phyloP scores from a whole-genome alignment of 2,113 vertebrate species.

The Callopanchax toddi region DNA sequence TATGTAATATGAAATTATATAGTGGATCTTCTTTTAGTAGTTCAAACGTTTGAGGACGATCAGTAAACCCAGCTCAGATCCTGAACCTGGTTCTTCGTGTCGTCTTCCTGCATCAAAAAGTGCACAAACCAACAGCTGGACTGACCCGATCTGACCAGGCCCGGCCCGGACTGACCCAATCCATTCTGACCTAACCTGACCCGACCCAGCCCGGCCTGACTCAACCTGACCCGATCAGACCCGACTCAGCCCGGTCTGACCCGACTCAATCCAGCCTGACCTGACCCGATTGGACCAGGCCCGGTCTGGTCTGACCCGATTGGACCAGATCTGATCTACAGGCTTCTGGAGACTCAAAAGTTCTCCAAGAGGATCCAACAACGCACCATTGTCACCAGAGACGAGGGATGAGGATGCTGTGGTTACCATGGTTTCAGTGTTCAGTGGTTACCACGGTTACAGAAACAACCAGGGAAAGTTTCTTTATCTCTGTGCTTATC shows the following conservation, averaged over 20 bases:
- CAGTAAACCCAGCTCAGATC: too few relatives aligned
- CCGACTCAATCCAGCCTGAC: too few relatives aligned
- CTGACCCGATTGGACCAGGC: too few relatives aligned
- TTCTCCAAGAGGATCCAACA: not conserved
- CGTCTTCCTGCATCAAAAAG: constrained; percentile 13
- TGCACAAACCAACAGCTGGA: constrained; percentile 1
- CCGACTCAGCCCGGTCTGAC: too few relatives aligned
- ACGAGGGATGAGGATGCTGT: not conserved
- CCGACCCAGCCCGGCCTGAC: too few relatives aligned
- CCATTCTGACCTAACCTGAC: too few relatives aligned
- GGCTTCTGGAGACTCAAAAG: constrained; percentile 5
- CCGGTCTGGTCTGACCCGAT: constrained; percentile 10
- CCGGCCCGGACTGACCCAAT: too few relatives aligned
- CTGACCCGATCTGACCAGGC: constrained; percentile 7
- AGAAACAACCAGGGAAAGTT: not conserved
- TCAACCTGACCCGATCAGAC: too few relatives aligned
- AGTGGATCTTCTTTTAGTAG: too few relatives aligned
- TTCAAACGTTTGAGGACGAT: too few relatives aligned
- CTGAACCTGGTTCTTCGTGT: not conserved
- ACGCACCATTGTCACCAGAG: not conserved
- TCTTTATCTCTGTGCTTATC: not conserved
- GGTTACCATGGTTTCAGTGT: not conserved
- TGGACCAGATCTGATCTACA: too few relatives aligned
- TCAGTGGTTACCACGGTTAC: constrained; percentile 4
- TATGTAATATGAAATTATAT: too few relatives aligned